Percentiles rank a stretch among this genome's conserved stretches.
Conservation (phyloP, 2,113 vertebrate genomes). For the Paracanthobrama guichenoti region DNA sequence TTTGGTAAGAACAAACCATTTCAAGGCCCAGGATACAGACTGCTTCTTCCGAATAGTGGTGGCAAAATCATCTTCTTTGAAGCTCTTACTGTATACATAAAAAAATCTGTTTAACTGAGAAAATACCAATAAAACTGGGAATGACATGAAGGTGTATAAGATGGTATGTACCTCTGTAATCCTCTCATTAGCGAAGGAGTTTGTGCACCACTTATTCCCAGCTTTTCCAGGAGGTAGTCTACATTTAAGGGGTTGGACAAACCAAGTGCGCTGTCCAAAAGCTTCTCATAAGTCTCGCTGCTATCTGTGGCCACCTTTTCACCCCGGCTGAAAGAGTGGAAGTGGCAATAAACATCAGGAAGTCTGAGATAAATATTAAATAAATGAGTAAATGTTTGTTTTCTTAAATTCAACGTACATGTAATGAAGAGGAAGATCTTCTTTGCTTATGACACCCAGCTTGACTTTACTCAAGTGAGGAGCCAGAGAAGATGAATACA, state of each 20-base stretch:
- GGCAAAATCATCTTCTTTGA: conserved; percentile 91
- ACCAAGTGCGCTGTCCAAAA: conserved; percentile 84
- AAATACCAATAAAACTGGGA: neutral
- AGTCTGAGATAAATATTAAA: neutral
- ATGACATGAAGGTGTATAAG: neutral
- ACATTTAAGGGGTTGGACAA: conserved; percentile 94
- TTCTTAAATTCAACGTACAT: conserved; percentile 72
- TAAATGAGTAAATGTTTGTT: neutral
- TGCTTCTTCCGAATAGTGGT: conserved; percentile 89
- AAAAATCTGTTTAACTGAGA: neutral
- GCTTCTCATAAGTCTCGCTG: conserved; percentile 83
- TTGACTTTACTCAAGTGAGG: conserved; percentile 78
- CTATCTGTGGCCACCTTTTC: conserved; percentile 77
- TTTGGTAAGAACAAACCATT: conserved; percentile 78
- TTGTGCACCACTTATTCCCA: conserved; percentile 86
- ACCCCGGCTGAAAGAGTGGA: conserved; percentile 74
- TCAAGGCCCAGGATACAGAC: conserved; percentile 93
- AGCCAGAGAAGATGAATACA: conserved; percentile 83
- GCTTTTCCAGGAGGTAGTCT: conserved; percentile 87
- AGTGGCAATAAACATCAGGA: neutral
- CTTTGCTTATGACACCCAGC: conserved; percentile 86
- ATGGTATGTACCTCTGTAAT: conserved; percentile 84
- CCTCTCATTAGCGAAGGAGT: conserved; percentile 96
- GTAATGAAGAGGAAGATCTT: conserved; percentile 91
- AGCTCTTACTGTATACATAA: conserved; percentile 81